Conservation (phyloP, 2,888 invertebrate genomes). For the Proisotoma minuta region DNA sequence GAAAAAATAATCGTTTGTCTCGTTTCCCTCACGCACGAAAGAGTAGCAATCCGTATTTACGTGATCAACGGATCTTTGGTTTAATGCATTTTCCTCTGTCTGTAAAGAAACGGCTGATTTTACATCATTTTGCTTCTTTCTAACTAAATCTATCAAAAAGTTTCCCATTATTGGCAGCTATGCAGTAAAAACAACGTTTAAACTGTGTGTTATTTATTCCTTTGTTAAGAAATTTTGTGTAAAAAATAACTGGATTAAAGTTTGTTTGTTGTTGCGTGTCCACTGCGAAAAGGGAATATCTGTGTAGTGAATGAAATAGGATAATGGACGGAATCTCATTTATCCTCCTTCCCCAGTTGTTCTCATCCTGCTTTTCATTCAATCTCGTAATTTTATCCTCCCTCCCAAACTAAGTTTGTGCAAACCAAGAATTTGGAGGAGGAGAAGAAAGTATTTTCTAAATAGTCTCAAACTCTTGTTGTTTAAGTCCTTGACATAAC, state of each 20-base stretch:
- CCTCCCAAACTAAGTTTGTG: neutral
- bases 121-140: no score
- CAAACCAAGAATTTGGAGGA: neutral
- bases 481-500: slow-evolving; percentile 1
- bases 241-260: no score
- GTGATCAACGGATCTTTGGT: slow-evolving; percentile 12
- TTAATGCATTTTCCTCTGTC: slow-evolving; percentile 6
- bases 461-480: neutral
- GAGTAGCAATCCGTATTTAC: neutral
- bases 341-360: slow-evolving; percentile 24
- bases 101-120: no score
- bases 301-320: slow-evolving; percentile 13
- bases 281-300: no score
- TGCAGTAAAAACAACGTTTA: no score
- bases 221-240: no score
- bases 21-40: neutral
- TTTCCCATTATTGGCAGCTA: no score
- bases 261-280: no score
- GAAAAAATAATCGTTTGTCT: no score
- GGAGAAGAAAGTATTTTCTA: neutral
- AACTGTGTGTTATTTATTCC: no score
- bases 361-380: no score
- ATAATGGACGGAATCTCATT: slow-evolving; percentile 27
- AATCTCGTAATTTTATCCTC: neutral
- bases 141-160: neutral